Evolutionary conservation across 2,888 invertebrate genomes (phyloP), one percentile per base, ranked within the genome.

Genomic region (Tinea trinotella): DNA sequence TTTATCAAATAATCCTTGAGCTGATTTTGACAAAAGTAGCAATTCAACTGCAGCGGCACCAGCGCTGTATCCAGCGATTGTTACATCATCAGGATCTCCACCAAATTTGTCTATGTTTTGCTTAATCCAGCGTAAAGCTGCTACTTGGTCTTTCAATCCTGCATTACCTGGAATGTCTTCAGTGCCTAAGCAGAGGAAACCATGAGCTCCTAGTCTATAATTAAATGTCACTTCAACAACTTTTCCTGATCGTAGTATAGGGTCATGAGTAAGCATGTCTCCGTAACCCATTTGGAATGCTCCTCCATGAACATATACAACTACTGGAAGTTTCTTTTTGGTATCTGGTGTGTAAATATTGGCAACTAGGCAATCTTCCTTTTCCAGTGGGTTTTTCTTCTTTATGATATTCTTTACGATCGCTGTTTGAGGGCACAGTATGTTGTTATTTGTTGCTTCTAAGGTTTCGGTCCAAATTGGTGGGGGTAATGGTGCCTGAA

Each of bases 321-420:
- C 53, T 1, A 53, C 53, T 2, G 85, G 74, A 3, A 74, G 56
- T 17, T 67, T 63, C 22, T 62, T 60, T 35, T 58, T 54, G 22
- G 68, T 70, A 24, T 70, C 64, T 2, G 77, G 75, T 0, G 71
- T 68, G 48, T 66, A 76, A 3, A 82, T 64, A 57, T 72, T 82
- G 3, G 74, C 63, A 18, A 74, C 62, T 1, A 82, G 66, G 56
- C 81, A 82, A 55, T 80, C 68, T 59, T 79, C 76, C 12, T 53
- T 1, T 15, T 20, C 15, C 1, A n/a, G 10, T 1, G 20, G 22
- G 3, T 53, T 36, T 40, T 53, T 19, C 5, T 40, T 20, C n/a
- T 40, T 40, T 7, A 20, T 10, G 19, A 40, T 18, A 13, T 12
- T 36, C 18, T 19, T 34, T 15, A 35, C n/a, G 12, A 19, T 40